Evolutionary conservation across 2,888 invertebrate genomes (phyloP), one percentile per base, ranked within the genome.

Genomic region (Kuschelorhynchus macadamiae): DNA sequence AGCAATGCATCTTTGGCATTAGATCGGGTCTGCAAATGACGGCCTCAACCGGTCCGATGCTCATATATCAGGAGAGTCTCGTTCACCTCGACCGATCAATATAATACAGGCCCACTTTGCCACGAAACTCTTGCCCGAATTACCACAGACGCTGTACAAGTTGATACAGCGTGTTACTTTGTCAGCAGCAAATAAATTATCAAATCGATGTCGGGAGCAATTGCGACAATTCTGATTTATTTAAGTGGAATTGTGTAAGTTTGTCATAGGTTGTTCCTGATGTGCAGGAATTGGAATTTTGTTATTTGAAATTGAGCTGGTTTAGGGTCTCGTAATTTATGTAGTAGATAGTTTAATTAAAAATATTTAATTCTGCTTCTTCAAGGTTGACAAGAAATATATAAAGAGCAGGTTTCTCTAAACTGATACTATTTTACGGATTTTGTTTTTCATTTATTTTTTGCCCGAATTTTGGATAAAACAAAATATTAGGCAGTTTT

Each of bases 11-110:
- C 76, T 74, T 75, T 72, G 67, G 63, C 75, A 63, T 55, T 65
- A 69, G 52, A 71, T 69, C 70, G 71, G 72, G 76, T 75, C 78
- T 80, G 80, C 78, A 77, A 78, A 78, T 78, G 80, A 80, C 78
- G 77, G 78, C 76, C 77, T 75, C 76, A 74, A 76, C 74, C 72
- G 74, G 74, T 72, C 73, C 71, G 72, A 75, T 75, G 76, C 75
- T 77, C 79, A 79, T 79, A 80, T 78, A 78, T 79, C 78, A 78
- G 79, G 77, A 36, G 36, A 36, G 36, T 30, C 32, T 50, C 50
- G 53, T 32, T 46, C 39, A 53, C 33, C 47, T 32, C 42, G 8
- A 17, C 42, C 32, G 56, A 56, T 56, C 56, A 39, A 44, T 42
- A 56, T 16, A 25, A n/a, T 14, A 44, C 44, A 42, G 56, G 44